Evolutionary conservation across 2,888 invertebrate species (phyloP).

Genomic region (Myathropa florea): DNA sequence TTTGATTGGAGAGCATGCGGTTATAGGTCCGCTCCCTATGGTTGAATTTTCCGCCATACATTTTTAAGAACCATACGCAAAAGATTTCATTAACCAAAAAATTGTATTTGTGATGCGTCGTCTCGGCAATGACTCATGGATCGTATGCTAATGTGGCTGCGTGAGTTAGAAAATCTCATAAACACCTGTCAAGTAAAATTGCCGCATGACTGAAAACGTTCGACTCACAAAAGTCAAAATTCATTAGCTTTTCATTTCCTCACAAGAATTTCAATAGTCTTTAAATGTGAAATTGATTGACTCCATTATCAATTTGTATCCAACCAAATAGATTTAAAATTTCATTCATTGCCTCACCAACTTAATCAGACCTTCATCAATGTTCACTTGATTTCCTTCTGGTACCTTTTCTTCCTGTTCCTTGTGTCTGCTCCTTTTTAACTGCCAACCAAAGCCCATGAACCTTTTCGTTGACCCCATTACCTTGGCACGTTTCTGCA

Average conservation of each 20-base stretch:
- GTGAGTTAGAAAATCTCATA: too few species aligned
- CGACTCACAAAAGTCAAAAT: neutral
- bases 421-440: neutral
- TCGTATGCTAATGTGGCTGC: too few species aligned
- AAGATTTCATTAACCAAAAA: too few species aligned
- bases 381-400: neutral
- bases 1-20: too few species aligned
- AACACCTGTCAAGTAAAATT: too few species aligned
- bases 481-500: neutral
- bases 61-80: too few species aligned
- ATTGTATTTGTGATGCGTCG: too few species aligned
- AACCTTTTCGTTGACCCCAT: neutral
- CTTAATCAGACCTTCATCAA: neutral
- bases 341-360: neutral
- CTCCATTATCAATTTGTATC: neutral
- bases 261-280: neutral
- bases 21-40: too few species aligned
- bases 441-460: neutral
- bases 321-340: neutral
- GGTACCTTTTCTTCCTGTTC: neutral
- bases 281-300: neutral
- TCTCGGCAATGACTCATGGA: too few species aligned
- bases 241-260: neutral
- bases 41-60: too few species aligned
- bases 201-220: neutral